Evolutionary conservation across 2,888 invertebrate species (phyloP).

Genomic region (Drosophila kanekoi): DNA sequence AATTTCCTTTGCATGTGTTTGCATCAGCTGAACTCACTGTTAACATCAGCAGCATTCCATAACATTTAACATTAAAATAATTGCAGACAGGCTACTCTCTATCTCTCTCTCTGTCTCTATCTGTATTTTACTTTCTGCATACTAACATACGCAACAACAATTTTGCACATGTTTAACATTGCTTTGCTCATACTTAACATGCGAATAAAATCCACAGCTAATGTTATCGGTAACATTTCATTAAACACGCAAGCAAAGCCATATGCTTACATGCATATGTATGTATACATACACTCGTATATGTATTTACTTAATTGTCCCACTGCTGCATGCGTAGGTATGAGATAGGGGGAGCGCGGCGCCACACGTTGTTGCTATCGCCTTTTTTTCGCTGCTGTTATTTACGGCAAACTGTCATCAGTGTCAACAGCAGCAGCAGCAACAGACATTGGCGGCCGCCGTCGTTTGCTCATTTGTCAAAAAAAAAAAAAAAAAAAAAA

Average conservation of each 20-base stretch:
- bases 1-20: not conserved
- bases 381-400: constrained; percentile 37
- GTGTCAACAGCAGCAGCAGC: constrained; percentile 54
- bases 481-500: constrained; percentile 44
- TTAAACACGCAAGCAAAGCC: constrained; percentile 6
- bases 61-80: not conserved
- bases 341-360: constrained; percentile 24
- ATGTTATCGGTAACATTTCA: constrained; percentile 22
- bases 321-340: constrained; percentile 24
- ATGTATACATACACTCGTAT: not conserved
- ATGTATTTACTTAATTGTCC: constrained; percentile 29
- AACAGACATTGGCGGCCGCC: constrained; percentile 61
- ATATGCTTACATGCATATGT: not conserved
- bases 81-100: not conserved
- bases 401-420: constrained; percentile 60
- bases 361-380: constrained; percentile 26
- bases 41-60: too few species aligned
- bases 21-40: too few species aligned
- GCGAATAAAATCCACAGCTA: constrained; percentile 4
- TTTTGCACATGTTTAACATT: constrained; percentile 2
- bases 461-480: constrained; percentile 75
- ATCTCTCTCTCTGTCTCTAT: not conserved
- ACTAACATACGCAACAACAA: constrained; percentile 6
- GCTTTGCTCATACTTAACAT: constrained; percentile 13
- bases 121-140: not conserved